Percentiles rank a stretch among this genome's conserved stretches.
These are phyloP conservation scores for Maconellicoccus hirsutus DNA, from an alignment of 1,140 invertebrate genomes.

Conservation along the genomic window DNA sequence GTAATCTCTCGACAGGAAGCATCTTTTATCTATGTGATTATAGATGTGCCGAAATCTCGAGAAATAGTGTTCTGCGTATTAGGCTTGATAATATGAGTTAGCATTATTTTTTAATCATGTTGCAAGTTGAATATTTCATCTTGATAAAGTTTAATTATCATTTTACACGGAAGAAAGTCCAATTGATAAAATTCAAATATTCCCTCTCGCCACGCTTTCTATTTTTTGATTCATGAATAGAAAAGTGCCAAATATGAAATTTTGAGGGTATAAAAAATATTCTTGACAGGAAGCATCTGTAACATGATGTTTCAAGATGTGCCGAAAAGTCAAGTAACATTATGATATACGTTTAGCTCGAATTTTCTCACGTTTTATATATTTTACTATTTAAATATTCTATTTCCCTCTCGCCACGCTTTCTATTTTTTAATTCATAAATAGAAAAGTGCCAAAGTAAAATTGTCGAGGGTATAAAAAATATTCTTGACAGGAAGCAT, in stretches of 20 bases:
- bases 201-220: conserved; percentile 20
- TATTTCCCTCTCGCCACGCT: conserved; percentile 15
- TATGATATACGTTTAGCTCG: background rate
- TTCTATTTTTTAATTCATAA: background rate
- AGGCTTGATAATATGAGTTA: no score
- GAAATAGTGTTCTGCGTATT: no score
- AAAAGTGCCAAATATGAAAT: background rate
- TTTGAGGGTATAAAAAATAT: conserved; percentile 1
- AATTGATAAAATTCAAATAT: background rate
- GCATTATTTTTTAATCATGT: no score
- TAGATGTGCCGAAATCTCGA: conserved; percentile 5
- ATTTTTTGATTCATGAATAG: background rate
- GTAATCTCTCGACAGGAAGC: conserved; percentile 1
- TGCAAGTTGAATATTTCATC: no score
- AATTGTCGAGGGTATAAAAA: conserved; percentile 10
- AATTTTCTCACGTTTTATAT: no score
- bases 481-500: conserved; percentile 12
- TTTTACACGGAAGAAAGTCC: background rate
- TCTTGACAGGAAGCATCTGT: conserved; percentile 6
- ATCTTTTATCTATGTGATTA: background rate
- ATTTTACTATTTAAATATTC: no score
- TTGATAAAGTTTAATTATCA: background rate
- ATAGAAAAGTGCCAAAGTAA: conserved; percentile 12
- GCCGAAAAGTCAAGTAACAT: conserved; percentile 3
- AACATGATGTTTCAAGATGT: background rate